These are phyloP conservation scores for Drosophila birchii DNA, from an alignment of 2,888 invertebrate species.

Conservation along the genomic window DNA sequence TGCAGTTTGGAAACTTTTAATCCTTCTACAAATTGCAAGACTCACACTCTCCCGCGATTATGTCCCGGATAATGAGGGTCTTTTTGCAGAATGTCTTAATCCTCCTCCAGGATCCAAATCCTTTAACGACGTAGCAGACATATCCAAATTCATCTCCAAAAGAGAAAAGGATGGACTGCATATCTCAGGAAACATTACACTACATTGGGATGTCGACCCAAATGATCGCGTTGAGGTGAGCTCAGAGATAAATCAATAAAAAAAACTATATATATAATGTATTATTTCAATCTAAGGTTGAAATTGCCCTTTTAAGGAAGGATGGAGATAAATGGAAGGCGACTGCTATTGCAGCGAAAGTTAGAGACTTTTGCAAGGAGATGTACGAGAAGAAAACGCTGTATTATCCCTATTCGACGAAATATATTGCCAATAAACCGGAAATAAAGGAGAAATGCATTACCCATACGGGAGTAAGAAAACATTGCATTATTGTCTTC, in stretches of 20 bases:
- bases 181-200: background rate
- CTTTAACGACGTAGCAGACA: rapidly evolving
- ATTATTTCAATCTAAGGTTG: background rate
- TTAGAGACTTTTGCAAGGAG: slow-evolving; percentile 3
- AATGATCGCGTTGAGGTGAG: slow-evolving; percentile 1
- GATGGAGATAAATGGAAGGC: background rate
- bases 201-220: background rate
- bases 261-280: too few species aligned
- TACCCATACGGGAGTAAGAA: background rate
- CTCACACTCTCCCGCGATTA: background rate
- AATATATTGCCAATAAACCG: background rate
- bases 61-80: background rate
- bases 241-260: too few species aligned
- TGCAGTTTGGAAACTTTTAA: background rate
- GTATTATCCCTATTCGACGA: background rate
- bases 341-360: background rate
- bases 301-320: background rate
- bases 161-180: background rate
- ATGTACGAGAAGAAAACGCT: slow-evolving; percentile 1
- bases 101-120: background rate
- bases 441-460: background rate
- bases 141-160: background rate
- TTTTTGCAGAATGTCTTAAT: background rate
- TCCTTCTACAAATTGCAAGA: background rate
- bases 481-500: background rate